These are phyloP conservation scores for Polydrusus tereticollis DNA, from an alignment of 2,888 invertebrate genomes.

Conservation along the genomic window DNA sequence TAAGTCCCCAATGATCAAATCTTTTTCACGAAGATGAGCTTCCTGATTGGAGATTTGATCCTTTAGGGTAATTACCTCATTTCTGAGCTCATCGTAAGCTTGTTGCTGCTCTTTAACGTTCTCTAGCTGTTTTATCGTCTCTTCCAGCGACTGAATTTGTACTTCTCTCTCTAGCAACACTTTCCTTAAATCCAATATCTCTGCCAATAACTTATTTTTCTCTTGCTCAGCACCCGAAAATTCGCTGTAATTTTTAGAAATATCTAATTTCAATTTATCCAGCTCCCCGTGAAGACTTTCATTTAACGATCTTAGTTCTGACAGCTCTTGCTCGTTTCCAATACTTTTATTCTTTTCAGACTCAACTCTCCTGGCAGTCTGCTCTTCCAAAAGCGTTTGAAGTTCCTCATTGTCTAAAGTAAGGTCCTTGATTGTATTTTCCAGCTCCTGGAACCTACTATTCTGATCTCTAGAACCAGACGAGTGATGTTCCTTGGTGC, in stretches of 20 bases:
- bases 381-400: slow-evolving; percentile 71
- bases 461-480: not conserved
- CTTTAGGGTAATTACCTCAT: slow-evolving; percentile 9
- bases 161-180: slow-evolving; percentile 25
- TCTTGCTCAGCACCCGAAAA: slow-evolving; percentile 1
- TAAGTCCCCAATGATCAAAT: slow-evolving; percentile 50
- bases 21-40: slow-evolving; percentile 51
- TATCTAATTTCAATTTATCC: slow-evolving; percentile 4
- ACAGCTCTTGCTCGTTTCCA: slow-evolving; percentile 19
- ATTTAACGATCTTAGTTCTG: slow-evolving; percentile 28
- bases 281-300: slow-evolving; percentile 24
- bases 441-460: slow-evolving; percentile 68
- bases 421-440: slow-evolving; percentile 71
- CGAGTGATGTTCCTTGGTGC: not conserved
- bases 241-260: not conserved
- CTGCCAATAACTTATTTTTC: slow-evolving; percentile 11
- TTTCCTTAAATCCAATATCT: slow-evolving; percentile 30
- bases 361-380: slow-evolving; percentile 62
- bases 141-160: slow-evolving; percentile 7
- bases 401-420: slow-evolving; percentile 74
- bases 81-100: slow-evolving; percentile 21
- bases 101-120: not conserved
- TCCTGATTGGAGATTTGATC: slow-evolving; percentile 1
- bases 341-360: slow-evolving; percentile 58
- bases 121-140: not conserved